Evolutionary conservation across 1,140 invertebrate species (phyloP).

Genomic region (Drosophila serrata): DNA sequence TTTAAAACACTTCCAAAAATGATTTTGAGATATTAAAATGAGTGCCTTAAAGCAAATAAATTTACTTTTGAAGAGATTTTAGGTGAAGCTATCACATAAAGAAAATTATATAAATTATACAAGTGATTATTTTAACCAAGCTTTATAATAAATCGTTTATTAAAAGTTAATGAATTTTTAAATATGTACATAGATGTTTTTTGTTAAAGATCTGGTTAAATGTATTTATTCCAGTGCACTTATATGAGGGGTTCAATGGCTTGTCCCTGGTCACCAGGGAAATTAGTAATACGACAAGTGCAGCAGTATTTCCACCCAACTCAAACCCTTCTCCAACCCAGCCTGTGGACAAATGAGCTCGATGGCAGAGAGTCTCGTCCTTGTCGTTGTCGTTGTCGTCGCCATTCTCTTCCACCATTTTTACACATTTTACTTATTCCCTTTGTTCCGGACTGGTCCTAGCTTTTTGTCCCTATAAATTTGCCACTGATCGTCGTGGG

Average conservation of each 20-base stretch:
- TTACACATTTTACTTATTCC: slow-evolving; percentile 74
- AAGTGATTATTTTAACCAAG: no score
- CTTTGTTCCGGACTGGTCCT: slow-evolving; percentile 63
- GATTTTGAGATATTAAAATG: neutral
- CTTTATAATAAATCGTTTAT: no score
- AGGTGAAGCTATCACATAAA: no score
- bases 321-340: neutral
- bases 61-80: no score
- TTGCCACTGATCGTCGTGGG: slow-evolving; percentile 75
- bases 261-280: slow-evolving; percentile 76
- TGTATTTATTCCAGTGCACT: slow-evolving; percentile 13
- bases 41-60: no score
- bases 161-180: no score
- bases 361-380: slow-evolving; percentile 41
- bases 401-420: slow-evolving; percentile 33
- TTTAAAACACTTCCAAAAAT: neutral
- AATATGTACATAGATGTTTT: no score
- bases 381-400: slow-evolving; percentile 60
- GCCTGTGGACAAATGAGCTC: slow-evolving; percentile 72
- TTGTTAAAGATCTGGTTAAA: neutral
- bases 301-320: slow-evolving; percentile 50
- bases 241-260: slow-evolving; percentile 63
- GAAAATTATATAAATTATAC: no score
- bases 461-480: slow-evolving; percentile 79
- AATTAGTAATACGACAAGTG: slow-evolving; percentile 84